Base-by-base conservation (phyloP, 2,113 vertebrate genomes). In the Mesocricetus auratus region DNA sequence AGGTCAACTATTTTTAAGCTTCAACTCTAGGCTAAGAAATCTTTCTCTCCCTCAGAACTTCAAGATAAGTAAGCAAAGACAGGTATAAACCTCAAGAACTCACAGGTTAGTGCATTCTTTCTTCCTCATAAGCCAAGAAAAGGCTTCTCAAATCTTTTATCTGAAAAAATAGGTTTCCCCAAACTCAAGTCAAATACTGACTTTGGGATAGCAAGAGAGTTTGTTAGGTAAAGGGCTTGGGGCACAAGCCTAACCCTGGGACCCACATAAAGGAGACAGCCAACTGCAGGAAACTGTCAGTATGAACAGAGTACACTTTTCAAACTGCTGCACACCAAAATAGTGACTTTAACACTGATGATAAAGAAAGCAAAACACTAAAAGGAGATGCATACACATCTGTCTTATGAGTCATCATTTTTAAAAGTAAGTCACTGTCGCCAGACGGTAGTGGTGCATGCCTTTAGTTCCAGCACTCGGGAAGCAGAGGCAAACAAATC, bases 1-100 rank as follows among this genome's bases (percentile, higher is more conserved):
- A 93, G 36, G 36, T 90, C 24, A 94, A 73, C 89, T 93, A 11
- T 53, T 86, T 93, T 64, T 64, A 95, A 47, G 87, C 17, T 82
- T 93, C 69, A 96, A 97, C 75, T 39, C 74, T 79, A 88, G 36
- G 42, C 83, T 90, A 88, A 56, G 91, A 83, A 42, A 87, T 60
- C 31, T 60, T 16, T 89, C 69, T 89, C 53, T 78, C 50, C 91
- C 64, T 96, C 79, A 94, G 92, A 92, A 16, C 16, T 79, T 64
- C 45, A 96, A 53, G 19, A 6, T 26, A 82, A 90, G 29, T 29
- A 94, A 83, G 50, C n/a, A 89, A 83, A 64, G 9, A 58, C 1
- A 94, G 21, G n/a, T 45, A 62, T 85, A 24, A 24, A 66, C 26
- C 91, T 89, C 39, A 90, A 96, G 50, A 79, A 88, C 53, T 88